These are phyloP conservation scores for Automeris io DNA, from an alignment of 2,888 invertebrate species.

Conservation along the genomic window DNA sequence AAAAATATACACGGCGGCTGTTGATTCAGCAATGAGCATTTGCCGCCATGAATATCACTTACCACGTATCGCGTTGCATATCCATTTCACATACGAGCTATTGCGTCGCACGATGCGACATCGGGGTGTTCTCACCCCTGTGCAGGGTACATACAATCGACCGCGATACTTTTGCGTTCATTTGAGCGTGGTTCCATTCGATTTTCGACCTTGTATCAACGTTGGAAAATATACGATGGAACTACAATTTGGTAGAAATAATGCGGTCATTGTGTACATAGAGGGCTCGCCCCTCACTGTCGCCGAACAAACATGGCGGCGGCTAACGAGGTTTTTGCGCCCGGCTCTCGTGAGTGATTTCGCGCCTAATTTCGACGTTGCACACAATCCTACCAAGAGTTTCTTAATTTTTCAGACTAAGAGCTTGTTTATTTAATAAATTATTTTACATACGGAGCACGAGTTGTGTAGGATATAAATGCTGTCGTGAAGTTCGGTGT, in stretches of 20 bases:
- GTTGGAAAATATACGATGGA: conserved; percentile 17
- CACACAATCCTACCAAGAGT: conserved; percentile 26
- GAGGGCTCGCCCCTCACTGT: conserved; percentile 72
- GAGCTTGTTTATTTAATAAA: conserved; percentile 27
- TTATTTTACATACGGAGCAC: too few relatives aligned
- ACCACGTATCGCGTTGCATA: conserved; percentile 63
- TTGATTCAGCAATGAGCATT: conserved; percentile 1
- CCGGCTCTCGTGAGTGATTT: conserved; percentile 66
- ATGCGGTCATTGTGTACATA: conserved; percentile 64
- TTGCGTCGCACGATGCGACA: conserved; percentile 65
- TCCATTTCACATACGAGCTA: conserved; percentile 67
- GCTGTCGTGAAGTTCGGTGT: too few relatives aligned
- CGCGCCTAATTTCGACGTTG: conserved; percentile 70
- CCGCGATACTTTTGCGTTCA: conserved; percentile 32
- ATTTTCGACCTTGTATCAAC: conserved; percentile 27
- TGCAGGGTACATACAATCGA: conserved; percentile 56
- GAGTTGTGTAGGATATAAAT: too few relatives aligned
- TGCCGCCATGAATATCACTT: conserved; percentile 45
- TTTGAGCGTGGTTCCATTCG: conserved; percentile 6
- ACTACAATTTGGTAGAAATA: conserved; percentile 11
- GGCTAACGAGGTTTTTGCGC: conserved; percentile 72
- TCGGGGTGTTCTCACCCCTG: conserved; percentile 65
- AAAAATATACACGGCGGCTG: conserved; percentile 2
- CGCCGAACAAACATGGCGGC: conserved; percentile 73
- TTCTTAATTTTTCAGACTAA: conserved; percentile 37